Percentiles rank a stretch among this genome's conserved stretches.
phyloP scores from a whole-genome alignment of 1,140 invertebrate genomes.

The Sitodiplosis mosellana region DNA sequence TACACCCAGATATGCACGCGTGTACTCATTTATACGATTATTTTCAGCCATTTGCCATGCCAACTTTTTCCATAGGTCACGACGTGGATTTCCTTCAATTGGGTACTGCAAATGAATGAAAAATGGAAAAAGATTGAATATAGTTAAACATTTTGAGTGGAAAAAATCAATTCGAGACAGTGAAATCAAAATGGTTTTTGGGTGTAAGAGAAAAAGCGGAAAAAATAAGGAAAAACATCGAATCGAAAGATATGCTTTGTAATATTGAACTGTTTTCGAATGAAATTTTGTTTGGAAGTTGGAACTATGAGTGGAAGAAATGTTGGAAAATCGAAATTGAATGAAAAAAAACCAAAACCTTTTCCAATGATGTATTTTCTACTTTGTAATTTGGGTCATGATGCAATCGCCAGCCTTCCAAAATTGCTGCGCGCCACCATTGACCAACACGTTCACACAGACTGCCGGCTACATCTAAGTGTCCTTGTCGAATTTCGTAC shows the following conservation, averaged over 20 bases:
- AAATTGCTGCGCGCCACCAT: constrained; percentile 69
- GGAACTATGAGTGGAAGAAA: constrained; percentile 13
- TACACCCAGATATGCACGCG: constrained; percentile 50
- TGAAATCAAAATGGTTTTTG: no score
- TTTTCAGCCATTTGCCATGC: constrained; percentile 51
- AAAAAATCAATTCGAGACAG: no score
- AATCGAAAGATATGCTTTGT: no score
- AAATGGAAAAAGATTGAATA: not conserved
- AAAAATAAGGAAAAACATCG: no score
- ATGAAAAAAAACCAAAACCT: not conserved
- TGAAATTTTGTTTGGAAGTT: constrained; percentile 9
- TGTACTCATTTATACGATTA: constrained; percentile 34
- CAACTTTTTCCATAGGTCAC: constrained; percentile 81
- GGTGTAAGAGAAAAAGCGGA: no score
- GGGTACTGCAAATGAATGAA: constrained; percentile 30
- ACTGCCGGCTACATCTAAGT: constrained; percentile 64
- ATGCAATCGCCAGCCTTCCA: constrained; percentile 75
- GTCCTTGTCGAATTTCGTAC: constrained; percentile 64
- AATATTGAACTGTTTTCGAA: no score
- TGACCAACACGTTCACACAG: constrained; percentile 71
- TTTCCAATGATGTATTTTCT: not conserved
- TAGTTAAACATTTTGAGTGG: no score
- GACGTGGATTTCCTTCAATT: constrained; percentile 65
- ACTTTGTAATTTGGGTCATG: constrained; percentile 59
- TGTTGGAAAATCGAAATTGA: constrained; percentile 8